Conservation (phyloP, 2,113 vertebrate genomes). For the Motacilla alba region DNA sequence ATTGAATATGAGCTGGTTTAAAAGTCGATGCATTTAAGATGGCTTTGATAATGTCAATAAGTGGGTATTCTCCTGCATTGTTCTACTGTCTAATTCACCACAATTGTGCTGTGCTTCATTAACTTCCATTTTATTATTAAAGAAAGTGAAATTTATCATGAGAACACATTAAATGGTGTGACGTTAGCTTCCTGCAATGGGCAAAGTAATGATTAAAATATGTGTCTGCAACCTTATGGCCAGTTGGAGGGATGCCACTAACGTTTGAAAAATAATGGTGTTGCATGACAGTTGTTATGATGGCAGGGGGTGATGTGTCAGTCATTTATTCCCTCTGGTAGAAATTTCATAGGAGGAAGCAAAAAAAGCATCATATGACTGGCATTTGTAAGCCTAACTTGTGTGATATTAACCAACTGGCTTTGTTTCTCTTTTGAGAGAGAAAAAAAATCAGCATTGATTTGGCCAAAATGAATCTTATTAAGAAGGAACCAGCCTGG, state of each 20-base stretch:
- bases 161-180: not conserved
- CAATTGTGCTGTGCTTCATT: slow-evolving; percentile 13
- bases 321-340: not conserved
- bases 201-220: not conserved
- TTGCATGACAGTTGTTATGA: not conserved
- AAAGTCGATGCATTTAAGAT: not conserved
- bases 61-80: not conserved
- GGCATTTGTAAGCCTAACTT: not conserved
- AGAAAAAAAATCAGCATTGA: not conserved
- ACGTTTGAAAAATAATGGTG: not conserved
- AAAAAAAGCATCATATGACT: not conserved
- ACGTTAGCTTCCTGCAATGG: not conserved
- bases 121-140: not conserved
- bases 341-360: slow-evolving; percentile 7
- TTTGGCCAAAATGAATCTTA: not conserved
- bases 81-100: not conserved
- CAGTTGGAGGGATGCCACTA: not conserved
- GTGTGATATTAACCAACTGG: not conserved
- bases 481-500: not conserved
- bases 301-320: not conserved
- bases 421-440: not conserved
- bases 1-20: not conserved
- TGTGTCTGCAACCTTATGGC: not conserved
- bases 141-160: slow-evolving; percentile 2
- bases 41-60: not conserved